phyloP scores from a whole-genome alignment of 2,888 invertebrate genomes.

The Margaritifera margaritifera region DNA sequence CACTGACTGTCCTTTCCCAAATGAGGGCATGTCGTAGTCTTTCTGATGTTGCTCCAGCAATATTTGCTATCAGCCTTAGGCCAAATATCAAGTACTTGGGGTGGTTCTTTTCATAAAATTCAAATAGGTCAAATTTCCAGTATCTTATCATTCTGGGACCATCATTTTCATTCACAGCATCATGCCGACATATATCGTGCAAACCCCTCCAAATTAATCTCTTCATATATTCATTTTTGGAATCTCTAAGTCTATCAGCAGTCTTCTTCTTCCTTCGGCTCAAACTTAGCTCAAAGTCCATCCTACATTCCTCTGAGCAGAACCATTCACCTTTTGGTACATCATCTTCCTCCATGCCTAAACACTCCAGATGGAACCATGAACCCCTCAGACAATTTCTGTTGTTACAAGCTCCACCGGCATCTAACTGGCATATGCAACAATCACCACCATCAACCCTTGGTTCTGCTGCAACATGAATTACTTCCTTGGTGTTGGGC shows the following conservation, averaged over 20 bases:
- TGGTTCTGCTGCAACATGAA: slow-evolving; percentile 2
- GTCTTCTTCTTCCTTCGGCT: neutral
- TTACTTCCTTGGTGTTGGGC: slow-evolving; percentile 6
- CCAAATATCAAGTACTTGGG: slow-evolving; percentile 11
- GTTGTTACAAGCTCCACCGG: slow-evolving; percentile 11
- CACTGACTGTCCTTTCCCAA: slow-evolving; percentile 16
- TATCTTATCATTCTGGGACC: slow-evolving; percentile 13
- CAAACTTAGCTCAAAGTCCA: neutral
- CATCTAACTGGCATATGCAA: slow-evolving; percentile 7
- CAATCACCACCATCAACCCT: neutral
- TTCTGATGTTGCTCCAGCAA: slow-evolving; percentile 15
- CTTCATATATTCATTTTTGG: slow-evolving; percentile 12
- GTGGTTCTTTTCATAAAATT: slow-evolving; percentile 14
- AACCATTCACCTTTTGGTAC: slow-evolving; percentile 14
- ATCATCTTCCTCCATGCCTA: slow-evolving; percentile 14
- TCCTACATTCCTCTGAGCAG: slow-evolving; percentile 12
- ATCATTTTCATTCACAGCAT: slow-evolving; percentile 25
- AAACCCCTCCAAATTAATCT: slow-evolving; percentile 10
- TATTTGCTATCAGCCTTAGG: slow-evolving; percentile 10
- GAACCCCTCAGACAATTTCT: slow-evolving; percentile 4
- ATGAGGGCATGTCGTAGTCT: slow-evolving; percentile 6
- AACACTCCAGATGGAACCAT: slow-evolving; percentile 23
- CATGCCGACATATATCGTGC: slow-evolving; percentile 11
- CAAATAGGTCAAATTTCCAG: slow-evolving; percentile 12
- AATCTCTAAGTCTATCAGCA: slow-evolving; percentile 5